phyloP scores from a whole-genome alignment of 2,113 vertebrate genomes.

The Plecturocebus donacophilus region DNA sequence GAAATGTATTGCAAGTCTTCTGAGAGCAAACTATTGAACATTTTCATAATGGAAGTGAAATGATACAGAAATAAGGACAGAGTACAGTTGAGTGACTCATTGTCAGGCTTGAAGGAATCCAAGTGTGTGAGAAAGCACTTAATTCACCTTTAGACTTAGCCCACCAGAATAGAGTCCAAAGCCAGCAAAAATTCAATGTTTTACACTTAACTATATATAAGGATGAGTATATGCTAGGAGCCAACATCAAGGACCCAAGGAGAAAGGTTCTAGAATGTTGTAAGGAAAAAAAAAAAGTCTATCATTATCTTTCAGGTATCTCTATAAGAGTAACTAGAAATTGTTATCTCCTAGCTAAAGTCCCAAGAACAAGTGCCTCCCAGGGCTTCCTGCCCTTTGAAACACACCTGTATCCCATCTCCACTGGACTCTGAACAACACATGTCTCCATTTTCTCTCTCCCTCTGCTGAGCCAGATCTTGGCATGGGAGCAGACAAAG shows the following conservation, averaged over 20 bases:
- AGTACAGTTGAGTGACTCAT: neutral
- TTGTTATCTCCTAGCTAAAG: neutral
- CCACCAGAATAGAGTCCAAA: neutral
- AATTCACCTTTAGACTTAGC: neutral
- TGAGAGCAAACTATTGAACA: neutral
- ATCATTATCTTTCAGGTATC: neutral
- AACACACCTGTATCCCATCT: neutral
- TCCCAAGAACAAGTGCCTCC: neutral
- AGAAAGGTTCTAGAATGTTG: neutral
- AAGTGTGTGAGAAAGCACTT: neutral
- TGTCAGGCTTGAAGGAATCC: neutral
- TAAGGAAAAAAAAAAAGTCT: neutral
- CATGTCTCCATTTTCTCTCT: neutral
- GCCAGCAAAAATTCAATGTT: neutral
- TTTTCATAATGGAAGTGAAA: neutral
- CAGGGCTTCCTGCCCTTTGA: neutral
- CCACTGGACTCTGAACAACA: neutral
- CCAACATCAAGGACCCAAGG: neutral
- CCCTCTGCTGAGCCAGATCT: conserved; percentile 3
- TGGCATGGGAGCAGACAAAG: neutral
- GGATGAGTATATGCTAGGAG: neutral
- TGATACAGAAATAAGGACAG: neutral
- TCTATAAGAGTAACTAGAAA: neutral
- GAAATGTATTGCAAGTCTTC: neutral
- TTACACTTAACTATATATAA: neutral